These are phyloP conservation scores for Aleadryas rufinucha DNA, from an alignment of 2,113 vertebrate genomes.

Conservation along the genomic window DNA sequence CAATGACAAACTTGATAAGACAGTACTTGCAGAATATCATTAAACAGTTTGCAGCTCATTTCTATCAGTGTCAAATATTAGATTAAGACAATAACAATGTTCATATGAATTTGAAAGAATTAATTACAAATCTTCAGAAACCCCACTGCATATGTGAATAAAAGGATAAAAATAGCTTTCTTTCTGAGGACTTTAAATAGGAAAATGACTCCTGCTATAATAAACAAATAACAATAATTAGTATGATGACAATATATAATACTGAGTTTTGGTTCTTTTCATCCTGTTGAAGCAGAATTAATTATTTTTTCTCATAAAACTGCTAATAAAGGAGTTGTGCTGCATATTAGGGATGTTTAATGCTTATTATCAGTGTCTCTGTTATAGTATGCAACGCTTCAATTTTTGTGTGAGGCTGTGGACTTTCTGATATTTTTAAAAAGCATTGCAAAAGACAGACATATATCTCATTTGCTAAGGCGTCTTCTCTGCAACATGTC, in stretches of 20 bases:
- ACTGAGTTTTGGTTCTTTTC: not conserved
- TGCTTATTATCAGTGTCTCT: not conserved
- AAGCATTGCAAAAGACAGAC: not conserved
- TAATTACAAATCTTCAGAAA: not conserved
- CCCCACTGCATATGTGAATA: not conserved
- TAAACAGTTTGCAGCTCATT: not conserved
- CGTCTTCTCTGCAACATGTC: not conserved
- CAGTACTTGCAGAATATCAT: not conserved
- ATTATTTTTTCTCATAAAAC: not conserved
- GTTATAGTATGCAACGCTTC: not conserved
- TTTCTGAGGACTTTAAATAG: not conserved
- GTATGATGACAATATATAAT: not conserved
- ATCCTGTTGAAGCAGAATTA: not conserved
- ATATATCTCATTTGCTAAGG: not conserved
- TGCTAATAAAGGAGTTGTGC: not conserved
- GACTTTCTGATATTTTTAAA: not conserved
- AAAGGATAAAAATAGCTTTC: not conserved
- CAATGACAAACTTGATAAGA: conserved; percentile 15
- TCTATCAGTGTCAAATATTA: not conserved
- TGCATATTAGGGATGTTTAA: not conserved
- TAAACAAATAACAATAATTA: not conserved
- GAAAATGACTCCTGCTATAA: not conserved
- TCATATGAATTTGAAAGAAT: not conserved
- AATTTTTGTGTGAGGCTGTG: not conserved
- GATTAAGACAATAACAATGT: not conserved